These are phyloP conservation scores for Ceyx melanurus DNA, from an alignment of 2,113 vertebrate genomes.

Conservation along the genomic window DNA sequence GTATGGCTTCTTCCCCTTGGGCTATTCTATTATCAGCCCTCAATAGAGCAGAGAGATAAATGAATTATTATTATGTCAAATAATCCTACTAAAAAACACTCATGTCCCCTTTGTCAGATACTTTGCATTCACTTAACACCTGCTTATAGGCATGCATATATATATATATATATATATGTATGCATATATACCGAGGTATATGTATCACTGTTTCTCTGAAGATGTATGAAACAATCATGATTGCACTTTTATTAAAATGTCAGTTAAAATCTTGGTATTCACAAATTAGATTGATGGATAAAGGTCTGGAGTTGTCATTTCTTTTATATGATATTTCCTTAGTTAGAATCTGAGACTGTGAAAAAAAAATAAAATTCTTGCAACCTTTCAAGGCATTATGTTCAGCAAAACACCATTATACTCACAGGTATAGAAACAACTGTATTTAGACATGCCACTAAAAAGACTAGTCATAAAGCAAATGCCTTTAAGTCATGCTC, in stretches of 20 bases:
- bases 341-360: neutral
- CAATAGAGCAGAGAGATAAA: conserved; percentile 71
- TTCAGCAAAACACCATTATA: neutral
- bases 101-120: neutral
- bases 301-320: neutral
- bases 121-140: neutral
- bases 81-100: conserved; percentile 55
- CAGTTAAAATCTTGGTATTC: neutral
- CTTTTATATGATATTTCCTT: neutral
- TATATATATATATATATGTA: neutral
- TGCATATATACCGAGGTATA: neutral
- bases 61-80: conserved; percentile 65
- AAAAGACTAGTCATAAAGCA: neutral
- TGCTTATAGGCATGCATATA: neutral
- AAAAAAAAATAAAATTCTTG: neutral
- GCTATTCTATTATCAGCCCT: conserved; percentile 61
- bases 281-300: neutral
- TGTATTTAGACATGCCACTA: neutral
- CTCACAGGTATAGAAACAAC: neutral
- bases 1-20: conserved; percentile 57
- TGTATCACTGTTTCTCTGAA: neutral
- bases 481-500: neutral
- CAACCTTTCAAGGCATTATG: neutral
- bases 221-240: neutral
- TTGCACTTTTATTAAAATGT: neutral